Evolutionary conservation across 2,797 vertebrate genomes (phyloP).

Genomic region (Miichthys miiuy): DNA sequence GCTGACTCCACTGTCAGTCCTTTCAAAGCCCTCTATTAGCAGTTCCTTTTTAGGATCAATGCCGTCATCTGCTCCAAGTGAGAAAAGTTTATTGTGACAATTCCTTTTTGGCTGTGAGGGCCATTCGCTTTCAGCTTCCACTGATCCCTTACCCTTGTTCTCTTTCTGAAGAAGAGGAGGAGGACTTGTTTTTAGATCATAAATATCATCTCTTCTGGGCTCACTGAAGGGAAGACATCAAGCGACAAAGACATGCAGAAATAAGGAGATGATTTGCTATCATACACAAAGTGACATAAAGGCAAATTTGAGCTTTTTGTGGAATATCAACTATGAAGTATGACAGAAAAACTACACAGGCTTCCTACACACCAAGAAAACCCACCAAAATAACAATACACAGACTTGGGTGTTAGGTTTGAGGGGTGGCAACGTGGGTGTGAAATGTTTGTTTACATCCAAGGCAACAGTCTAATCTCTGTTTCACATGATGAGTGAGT

Average conservation of each 20-base stretch:
- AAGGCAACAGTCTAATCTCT: not conserved
- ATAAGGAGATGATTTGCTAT: slow-evolving; percentile 6
- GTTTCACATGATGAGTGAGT: slow-evolving; percentile 23
- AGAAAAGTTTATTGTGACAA: slow-evolving; percentile 4
- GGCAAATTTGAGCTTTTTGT: not conserved
- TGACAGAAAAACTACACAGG: not conserved
- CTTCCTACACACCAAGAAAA: not conserved
- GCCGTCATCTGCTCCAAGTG: slow-evolving; percentile 17
- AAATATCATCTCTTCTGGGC: not conserved
- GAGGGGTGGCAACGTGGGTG: not conserved
- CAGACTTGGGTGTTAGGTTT: not conserved
- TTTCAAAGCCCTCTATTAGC: slow-evolving; percentile 4
- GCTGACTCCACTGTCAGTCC: not conserved
- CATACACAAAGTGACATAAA: not conserved
- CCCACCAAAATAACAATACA: slow-evolving; percentile 14
- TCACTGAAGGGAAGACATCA: slow-evolving; percentile 2
- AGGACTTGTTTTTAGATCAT: slow-evolving; percentile 13
- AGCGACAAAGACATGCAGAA: not conserved
- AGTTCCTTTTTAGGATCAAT: not conserved
- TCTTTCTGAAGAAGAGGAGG: not conserved
- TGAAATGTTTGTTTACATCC: slow-evolving; percentile 44
- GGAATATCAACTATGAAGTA: not conserved
- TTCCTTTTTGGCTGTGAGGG: not conserved
- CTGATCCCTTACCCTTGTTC: slow-evolving; percentile 17
- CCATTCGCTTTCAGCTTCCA: not conserved